A percentile compares a stretch with the other conserved stretches of the same genome.
Evolutionary conservation across 2,797 vertebrate species (phyloP).

Genomic region (Pitangus sulphuratus): DNA sequence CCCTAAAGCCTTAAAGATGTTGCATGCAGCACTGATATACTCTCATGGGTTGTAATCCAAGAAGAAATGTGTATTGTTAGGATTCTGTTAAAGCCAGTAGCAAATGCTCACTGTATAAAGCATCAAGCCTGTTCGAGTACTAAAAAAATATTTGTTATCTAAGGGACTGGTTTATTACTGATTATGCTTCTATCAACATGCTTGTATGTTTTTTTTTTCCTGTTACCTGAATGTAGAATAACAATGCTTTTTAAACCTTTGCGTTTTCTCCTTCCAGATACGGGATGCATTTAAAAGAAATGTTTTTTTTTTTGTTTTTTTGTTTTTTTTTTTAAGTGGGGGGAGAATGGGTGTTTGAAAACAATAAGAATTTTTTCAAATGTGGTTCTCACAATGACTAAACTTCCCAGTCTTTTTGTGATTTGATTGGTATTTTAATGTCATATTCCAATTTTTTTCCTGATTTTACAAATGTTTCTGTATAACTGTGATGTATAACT

Average conservation of each 20-base stretch:
- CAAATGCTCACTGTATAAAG: neutral
- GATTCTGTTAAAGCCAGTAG: neutral
- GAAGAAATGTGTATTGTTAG: neutral
- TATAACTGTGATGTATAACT: neutral
- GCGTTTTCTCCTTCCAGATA: neutral
- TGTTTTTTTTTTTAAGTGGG: neutral
- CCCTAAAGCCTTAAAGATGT: neutral
- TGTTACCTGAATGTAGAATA: slow-evolving; percentile 10
- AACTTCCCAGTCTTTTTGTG: neutral
- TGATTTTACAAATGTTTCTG: neutral
- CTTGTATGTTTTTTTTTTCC: neutral
- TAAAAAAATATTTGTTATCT: neutral
- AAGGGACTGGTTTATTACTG: neutral
- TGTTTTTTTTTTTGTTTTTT: neutral
- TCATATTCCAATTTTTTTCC: neutral
- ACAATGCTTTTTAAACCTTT: neutral
- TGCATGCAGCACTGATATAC: neutral
- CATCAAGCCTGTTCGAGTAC: neutral
- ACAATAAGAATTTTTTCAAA: neutral
- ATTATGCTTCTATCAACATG: neutral
- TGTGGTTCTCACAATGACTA: neutral
- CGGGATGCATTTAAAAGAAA: neutral
- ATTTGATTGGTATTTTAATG: neutral
- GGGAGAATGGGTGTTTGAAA: neutral
- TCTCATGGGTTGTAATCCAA: neutral